Base-by-base conservation (phyloP, 2,888 invertebrate species). In the Agriopis marginaria region DNA sequence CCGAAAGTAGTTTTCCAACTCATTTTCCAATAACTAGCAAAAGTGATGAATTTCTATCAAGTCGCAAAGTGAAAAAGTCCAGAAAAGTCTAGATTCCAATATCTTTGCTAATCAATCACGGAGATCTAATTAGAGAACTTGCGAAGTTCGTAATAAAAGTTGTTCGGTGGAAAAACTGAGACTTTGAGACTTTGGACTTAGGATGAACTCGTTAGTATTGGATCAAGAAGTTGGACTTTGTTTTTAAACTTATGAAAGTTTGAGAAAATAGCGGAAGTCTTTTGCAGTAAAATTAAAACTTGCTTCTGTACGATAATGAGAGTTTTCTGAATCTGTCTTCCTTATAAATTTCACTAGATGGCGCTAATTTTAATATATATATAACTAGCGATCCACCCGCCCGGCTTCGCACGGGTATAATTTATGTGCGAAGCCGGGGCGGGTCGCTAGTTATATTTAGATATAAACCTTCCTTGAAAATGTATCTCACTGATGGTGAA, bases 51-150 rank as follows among this genome's bases (percentile, higher is more conserved):
- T 47, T 61, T 53, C 32, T 32, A 32, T 32, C 51, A 40, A 23
- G 17, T 14, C 9, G 11, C 39, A 69, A 72, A 74, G 50, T 50
- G 75, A 71, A 73, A 77, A 79, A 76, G 76, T 79, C 72, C 77
- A 72, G 74, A 78, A 78, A 77, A 75, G 75, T 79, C 73, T 79
- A 71, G 72, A 78, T 79, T 77, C 72, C 79, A 82, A 82, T 83
- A 81, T 77, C 75, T 71, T 17, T 50, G 70, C 78, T 81, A 81
- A 84, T 84, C 85, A 84, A 84, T 84, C 84, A 84, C 77, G 76
- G 73, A 77, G 77, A 76, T 78, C 79, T 83, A 82, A 84, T 84
- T 84, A 82, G 81, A 47, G n/a, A 58, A 65, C 50, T 59, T 49
- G 60, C 53, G 47, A 66, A 63, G 51, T 66, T 63, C 17, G 42